Percentiles rank a stretch among this genome's conserved stretches.
These are phyloP conservation scores for Macaria liturata DNA, from an alignment of 2,888 invertebrate genomes.

Conservation along the genomic window DNA sequence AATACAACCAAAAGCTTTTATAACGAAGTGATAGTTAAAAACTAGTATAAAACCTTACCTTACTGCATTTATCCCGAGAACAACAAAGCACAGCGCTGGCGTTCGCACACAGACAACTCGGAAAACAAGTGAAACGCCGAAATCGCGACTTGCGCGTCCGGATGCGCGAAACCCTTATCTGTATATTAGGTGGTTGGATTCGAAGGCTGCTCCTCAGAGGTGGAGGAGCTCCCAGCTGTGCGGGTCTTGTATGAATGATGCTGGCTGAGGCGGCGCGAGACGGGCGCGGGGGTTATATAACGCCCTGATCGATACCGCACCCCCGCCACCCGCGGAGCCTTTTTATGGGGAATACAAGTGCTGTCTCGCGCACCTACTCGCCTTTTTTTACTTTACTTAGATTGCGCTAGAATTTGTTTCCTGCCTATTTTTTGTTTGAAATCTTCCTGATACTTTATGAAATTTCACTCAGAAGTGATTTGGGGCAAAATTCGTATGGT, in stretches of 20 bases:
- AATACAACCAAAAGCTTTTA: too few species aligned
- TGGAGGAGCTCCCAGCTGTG: slow-evolving; percentile 41
- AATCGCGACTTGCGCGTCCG: slow-evolving; percentile 47
- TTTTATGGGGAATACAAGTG: slow-evolving; percentile 34
- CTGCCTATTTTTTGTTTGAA: too few species aligned
- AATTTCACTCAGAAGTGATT: too few species aligned
- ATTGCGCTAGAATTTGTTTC: not conserved
- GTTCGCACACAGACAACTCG: slow-evolving; percentile 44
- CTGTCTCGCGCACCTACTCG: slow-evolving; percentile 2
- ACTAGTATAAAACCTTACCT: slow-evolving; percentile 53
- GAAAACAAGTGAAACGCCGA: slow-evolving; percentile 63
- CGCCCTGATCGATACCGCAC: slow-evolving; percentile 67
- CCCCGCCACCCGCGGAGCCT: slow-evolving; percentile 49
- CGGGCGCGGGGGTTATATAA: slow-evolving; percentile 67
- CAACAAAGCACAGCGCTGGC: slow-evolving; percentile 58
- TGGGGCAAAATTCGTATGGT: too few species aligned
- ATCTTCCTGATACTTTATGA: too few species aligned
- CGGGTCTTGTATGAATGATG: slow-evolving; percentile 64
- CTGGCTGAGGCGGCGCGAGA: slow-evolving; percentile 35
- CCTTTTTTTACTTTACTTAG: not conserved
- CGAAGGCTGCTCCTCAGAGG: slow-evolving; percentile 3
- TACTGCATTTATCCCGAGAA: slow-evolving; percentile 67
- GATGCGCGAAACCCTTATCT: slow-evolving; percentile 50
- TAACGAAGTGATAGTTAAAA: too few species aligned
- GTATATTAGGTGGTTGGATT: too few species aligned